These are phyloP conservation scores for Neodon shergylaensis DNA, from an alignment of 2,113 vertebrate genomes.

Conservation along the genomic window DNA sequence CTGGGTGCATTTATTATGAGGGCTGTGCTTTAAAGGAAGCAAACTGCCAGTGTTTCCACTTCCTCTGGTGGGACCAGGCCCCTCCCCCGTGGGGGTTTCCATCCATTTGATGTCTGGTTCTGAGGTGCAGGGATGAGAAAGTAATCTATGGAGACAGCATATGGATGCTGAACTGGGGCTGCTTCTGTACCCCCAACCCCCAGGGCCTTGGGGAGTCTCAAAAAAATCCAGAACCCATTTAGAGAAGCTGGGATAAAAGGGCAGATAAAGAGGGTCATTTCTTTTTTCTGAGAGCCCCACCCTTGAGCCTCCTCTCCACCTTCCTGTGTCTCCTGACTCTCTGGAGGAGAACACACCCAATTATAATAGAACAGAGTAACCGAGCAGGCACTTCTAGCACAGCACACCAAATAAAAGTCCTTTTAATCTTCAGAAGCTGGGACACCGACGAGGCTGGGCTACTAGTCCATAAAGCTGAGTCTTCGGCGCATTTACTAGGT, in stretches of 20 bases:
- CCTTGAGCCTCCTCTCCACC: neutral
- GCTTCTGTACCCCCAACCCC: no score
- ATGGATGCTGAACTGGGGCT: no score
- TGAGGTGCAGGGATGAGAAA: fast-evolving
- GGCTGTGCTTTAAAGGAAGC: conserved; percentile 84
- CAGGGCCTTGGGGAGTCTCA: neutral
- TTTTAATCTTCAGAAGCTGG: conserved; percentile 78
- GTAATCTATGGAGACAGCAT: fast-evolving
- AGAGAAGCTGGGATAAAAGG: neutral
- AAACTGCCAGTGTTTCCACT: conserved; percentile 82
- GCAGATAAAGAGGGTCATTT: neutral
- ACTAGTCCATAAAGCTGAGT: conserved; percentile 75
- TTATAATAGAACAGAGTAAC: fast-evolving
- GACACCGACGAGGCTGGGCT: conserved; percentile 45
- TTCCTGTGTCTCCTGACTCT: neutral
- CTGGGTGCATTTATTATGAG: conserved; percentile 82
- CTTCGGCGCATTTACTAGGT: conserved; percentile 76
- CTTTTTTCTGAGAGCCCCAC: neutral
- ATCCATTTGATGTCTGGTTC: neutral
- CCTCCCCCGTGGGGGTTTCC: neutral
- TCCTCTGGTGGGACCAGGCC: conserved; percentile 52
- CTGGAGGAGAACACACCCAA: fast-evolving
- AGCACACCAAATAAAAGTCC: conserved; percentile 72
- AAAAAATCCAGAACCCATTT: neutral
- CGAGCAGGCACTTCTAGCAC: neutral